Conservation (phyloP, 1,140 invertebrate species). For the Eupristina koningsbergeri region DNA sequence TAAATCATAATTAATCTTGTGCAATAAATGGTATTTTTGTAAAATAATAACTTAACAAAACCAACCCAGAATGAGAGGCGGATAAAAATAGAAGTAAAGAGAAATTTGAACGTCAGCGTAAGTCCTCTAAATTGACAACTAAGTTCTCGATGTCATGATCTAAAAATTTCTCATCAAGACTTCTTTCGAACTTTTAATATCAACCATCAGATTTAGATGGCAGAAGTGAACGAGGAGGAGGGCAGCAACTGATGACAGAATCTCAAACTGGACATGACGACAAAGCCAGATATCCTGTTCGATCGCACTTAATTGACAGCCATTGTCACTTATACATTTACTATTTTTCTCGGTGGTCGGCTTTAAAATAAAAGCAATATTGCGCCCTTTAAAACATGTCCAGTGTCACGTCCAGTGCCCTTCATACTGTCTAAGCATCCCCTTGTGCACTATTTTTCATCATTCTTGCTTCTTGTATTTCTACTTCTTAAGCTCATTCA, state of each 20-base stretch:
- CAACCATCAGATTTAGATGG: background rate
- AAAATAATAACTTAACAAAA: no score
- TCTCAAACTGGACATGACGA: conserved; percentile 32
- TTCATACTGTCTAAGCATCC: background rate
- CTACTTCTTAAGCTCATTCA: background rate
- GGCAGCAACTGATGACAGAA: background rate
- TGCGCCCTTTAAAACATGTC: conserved; percentile 53
- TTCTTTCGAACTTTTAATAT: background rate
- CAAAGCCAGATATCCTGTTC: conserved; percentile 51
- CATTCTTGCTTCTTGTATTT: background rate
- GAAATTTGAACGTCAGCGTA: background rate
- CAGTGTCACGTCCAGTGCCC: conserved; percentile 50
- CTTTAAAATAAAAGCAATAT: conserved; percentile 54
- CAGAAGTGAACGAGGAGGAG: no score
- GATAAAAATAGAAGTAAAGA: background rate
- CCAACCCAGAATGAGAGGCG: no score
- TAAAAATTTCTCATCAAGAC: background rate
- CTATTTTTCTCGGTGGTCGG: background rate
- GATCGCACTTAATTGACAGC: conserved; percentile 60
- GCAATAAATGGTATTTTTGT: no score
- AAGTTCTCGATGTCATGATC: background rate
- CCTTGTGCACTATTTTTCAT: background rate
- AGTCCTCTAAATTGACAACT: background rate
- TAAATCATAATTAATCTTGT: no score
- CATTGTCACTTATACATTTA: conserved; percentile 50